Evolutionary conservation across 2,797 vertebrate genomes (phyloP), one percentile per base, ranked within the genome.

Genomic region (Heterohyrax brucei): DNA sequence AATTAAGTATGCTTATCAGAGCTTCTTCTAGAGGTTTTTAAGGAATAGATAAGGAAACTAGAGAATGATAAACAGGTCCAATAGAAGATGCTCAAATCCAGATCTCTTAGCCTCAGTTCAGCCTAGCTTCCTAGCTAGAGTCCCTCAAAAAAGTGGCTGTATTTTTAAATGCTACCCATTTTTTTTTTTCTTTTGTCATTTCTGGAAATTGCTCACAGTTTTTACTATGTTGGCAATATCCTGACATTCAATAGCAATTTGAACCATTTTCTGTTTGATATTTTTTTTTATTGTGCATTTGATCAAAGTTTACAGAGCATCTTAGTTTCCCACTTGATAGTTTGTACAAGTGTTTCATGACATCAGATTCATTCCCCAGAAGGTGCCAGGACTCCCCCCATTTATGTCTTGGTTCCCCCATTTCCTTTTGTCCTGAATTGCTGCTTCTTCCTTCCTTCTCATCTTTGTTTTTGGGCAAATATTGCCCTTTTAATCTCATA

Each of bases 71-170:
- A 2, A 64, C 92, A 95, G 5, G 30, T 82, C 19, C 5, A 61
- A 72, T 61, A 61, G 46, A 81, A 91, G 53, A 80, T 44, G 14
- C 12, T 84, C 7, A 68, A 87, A 89, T 72, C 19, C 10, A 88
- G 82, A 77, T 39, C 46, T n/a, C 68, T 64, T 79, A 10, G 12
- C 48, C 1, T 53, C 59, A n/a, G 59, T 21, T 90, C 64, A 62
- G 26, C 13, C 7, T 62, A 56, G 46, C 39, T 96, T 89, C n/a
- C 26, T 19, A 22, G 56, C 6, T 9, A 86, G 19, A 62, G 18
- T 61, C 77, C 44, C 95, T 86, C 14, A 64, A 80, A 78, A 78
- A 91, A 19, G 56, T 93, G 91, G 80, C 33, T n/a, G 7, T 39
- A 21, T 33, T 89, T 93, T 84, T 22, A 26, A 68, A 77, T 12